phyloP scores from a whole-genome alignment of 2,113 vertebrate genomes.

The Colossoma macropomum region DNA sequence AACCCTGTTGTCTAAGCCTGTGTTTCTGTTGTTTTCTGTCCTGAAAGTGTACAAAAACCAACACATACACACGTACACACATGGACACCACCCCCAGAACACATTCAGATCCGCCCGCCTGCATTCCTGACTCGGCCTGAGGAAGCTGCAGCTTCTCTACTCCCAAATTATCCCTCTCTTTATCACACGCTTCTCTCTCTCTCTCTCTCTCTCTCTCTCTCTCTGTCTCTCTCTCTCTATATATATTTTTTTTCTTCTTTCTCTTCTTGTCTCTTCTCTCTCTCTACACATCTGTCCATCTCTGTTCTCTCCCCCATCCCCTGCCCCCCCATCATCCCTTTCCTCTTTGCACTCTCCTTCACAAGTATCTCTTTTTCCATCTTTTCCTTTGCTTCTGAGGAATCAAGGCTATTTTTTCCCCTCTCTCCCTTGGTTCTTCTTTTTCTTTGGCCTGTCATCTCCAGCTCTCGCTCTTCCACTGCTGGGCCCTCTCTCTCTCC shows the following conservation, averaged over 20 bases:
- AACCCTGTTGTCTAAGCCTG: not conserved
- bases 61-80: conserved; percentile 70
- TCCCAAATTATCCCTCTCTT: conserved; percentile 76
- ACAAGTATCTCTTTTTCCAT: conserved; percentile 22
- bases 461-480: conserved; percentile 35
- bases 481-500: conserved; percentile 23
- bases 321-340: conserved; percentile 10
- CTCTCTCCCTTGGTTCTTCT: conserved; percentile 23
- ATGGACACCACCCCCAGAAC: conserved; percentile 73
- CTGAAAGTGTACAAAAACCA: conserved; percentile 59
- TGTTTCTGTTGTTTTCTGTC: not conserved
- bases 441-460: conserved; percentile 33
- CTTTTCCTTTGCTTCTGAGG: conserved; percentile 19
- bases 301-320: conserved; percentile 5
- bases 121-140: conserved; percentile 80
- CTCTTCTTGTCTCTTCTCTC: conserved; percentile 4
- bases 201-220: conserved; percentile 9
- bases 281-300: conserved; percentile 3
- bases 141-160: conserved; percentile 77
- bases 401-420: conserved; percentile 27
- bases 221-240: not conserved
- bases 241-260: conserved; percentile 19
- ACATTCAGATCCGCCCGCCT: conserved; percentile 75
- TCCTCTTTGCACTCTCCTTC: not conserved
- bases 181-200: conserved; percentile 67